Percentiles rank a stretch among this genome's conserved stretches.
These are phyloP conservation scores for Pachyseris speciosa DNA, from an alignment of 64 coral and sea anemone genomes.

Conservation along the genomic window DNA sequence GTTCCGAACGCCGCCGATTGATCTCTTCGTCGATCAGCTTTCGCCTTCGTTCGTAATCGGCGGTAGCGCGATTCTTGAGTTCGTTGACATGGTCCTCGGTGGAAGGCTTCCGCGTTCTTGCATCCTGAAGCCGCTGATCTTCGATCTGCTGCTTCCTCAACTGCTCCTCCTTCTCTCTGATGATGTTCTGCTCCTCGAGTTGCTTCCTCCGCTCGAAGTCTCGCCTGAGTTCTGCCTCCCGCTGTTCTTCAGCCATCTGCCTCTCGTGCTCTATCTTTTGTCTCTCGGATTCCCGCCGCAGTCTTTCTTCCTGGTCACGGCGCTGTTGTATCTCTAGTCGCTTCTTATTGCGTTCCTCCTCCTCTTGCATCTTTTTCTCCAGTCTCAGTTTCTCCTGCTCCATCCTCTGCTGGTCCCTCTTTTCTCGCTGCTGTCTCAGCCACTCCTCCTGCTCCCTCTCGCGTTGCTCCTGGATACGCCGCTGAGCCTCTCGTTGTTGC, in stretches of 20 bases:
- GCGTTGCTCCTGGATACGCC: constrained; percentile 41
- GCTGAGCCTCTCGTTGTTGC: constrained; percentile 53
- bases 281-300: constrained; percentile 55
- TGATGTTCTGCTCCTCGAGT: constrained; percentile 72
- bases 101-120: constrained; percentile 21
- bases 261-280: constrained; percentile 67
- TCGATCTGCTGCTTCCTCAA: constrained; percentile 59
- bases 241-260: constrained; percentile 49
- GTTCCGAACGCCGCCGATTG: constrained; percentile 50
- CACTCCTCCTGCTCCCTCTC: constrained; percentile 80
- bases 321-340: constrained; percentile 69
- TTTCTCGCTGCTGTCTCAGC: constrained; percentile 83
- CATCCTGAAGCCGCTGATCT: constrained; percentile 32
- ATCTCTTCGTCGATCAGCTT: constrained; percentile 84
- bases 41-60: constrained; percentile 84
- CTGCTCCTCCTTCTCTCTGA: constrained; percentile 86
- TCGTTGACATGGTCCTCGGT: constrained; percentile 78
- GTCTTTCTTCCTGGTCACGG: constrained; percentile 72
- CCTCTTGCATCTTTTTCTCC: constrained; percentile 74
- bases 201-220: constrained; percentile 64
- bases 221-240: constrained; percentile 31
- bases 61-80: constrained; percentile 75
- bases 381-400: constrained; percentile 69
- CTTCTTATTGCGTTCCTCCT: constrained; percentile 72
- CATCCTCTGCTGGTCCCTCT: constrained; percentile 69